Base-by-base conservation (phyloP, 2,888 invertebrate species). In the Cryptocephalus moraei region DNA sequence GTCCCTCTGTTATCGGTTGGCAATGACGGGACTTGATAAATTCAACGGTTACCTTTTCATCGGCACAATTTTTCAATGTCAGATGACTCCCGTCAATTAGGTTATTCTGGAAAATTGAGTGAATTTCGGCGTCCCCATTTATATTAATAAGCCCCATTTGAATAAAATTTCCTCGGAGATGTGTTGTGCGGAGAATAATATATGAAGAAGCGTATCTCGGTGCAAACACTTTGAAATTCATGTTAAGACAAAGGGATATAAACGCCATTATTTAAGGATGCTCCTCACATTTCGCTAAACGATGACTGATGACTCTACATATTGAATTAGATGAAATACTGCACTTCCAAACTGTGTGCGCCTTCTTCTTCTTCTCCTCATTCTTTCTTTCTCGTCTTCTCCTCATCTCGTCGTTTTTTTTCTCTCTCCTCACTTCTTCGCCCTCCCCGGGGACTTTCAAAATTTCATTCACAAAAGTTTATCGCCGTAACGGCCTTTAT, bases 201-300 rank as follows among this genome's bases (percentile, higher is more conserved):
- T 46, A 49, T 44, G 39, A 43, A 46, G 46, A 43, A 43, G 45
- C 44, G 43, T 45, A 33, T 34, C 38, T 51, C 22, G 22, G 22
- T 22, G 22, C 22, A 22, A 22, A 22, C 22, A 22, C 22, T 22
- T 48, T 52, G 50, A 52, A 54, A 49, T 49, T 55, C 51, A 45
- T 49, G 52, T 50, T 56, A 53, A 59, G 56, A 59, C 59, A 62
- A 58, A 56, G 57, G 60, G 58, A 61, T 60, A 57, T 59, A 61
- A 61, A 60, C 56, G 59, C 59, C 63, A 62, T 62, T 59, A 62
- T 63, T 62, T 59, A 60, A 53, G 50, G 56, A 60, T 57, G 59
- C 58, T 53, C 49, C 42, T 52, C 58, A 54, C 56, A 57, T 59
- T 55, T 22, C 46, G 50, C 45, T 58, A 59, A 62, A 62, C 60